Conservation (phyloP, 2,888 invertebrate species). For the Eristalis pertinax region DNA sequence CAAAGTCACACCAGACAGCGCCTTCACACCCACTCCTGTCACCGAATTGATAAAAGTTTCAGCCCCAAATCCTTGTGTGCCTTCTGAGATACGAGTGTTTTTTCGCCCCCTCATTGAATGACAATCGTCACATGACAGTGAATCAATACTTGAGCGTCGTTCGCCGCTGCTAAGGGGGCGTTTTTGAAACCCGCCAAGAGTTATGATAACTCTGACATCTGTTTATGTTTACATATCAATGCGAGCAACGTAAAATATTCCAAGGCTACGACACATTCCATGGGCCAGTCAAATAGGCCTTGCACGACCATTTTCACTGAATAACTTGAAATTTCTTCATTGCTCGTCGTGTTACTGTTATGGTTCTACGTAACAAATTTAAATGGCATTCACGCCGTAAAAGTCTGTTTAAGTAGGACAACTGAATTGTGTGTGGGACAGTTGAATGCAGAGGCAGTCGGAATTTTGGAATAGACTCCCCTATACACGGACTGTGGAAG, state of each 20-base stretch:
- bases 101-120: too few species aligned
- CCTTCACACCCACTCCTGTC: not conserved
- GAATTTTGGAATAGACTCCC: slow-evolving; percentile 13
- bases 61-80: too few species aligned
- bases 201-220: slow-evolving; percentile 36
- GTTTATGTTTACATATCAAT: slow-evolving; percentile 57
- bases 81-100: too few species aligned
- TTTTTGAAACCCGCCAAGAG: not conserved
- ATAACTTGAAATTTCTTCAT: slow-evolving; percentile 47
- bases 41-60: not conserved
- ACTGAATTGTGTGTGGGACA: not conserved
- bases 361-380: slow-evolving; percentile 30
- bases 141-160: not conserved
- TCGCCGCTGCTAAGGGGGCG: not conserved
- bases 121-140: too few species aligned
- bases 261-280: slow-evolving; percentile 31
- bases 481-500: not conserved
- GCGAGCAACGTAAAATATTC: slow-evolving; percentile 19
- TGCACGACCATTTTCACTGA: slow-evolving; percentile 33
- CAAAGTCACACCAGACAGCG: not conserved
- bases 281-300: slow-evolving; percentile 35
- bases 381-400: slow-evolving; percentile 49
- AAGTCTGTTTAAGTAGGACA: slow-evolving; percentile 26
- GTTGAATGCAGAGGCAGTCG: slow-evolving; percentile 35
- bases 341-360: slow-evolving; percentile 1